These are phyloP conservation scores for Cliona cf. orientalis DNA, from an alignment of 37 sponge, comb jelly and placozoan genomes.

Conservation along the genomic window DNA sequence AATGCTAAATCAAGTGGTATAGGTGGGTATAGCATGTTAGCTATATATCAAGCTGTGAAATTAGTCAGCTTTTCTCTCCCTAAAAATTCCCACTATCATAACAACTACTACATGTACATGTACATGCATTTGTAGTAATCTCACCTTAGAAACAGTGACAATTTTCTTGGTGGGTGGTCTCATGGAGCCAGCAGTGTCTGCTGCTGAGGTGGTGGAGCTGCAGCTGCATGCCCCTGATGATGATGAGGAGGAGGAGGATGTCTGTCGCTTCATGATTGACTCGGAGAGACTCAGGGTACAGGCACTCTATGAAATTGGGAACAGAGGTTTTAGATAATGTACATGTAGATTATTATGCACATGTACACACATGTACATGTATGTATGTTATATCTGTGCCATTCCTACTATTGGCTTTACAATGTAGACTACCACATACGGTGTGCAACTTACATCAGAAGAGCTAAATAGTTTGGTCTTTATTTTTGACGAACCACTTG, in stretches of 20 bases:
- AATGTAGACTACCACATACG: too few species aligned
- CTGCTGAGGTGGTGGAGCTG: not conserved
- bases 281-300: constrained; percentile 1
- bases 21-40: not conserved
- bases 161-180: constrained; percentile 20
- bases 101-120: not conserved
- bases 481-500: too few species aligned
- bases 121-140: not conserved
- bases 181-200: not conserved
- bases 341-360: too few species aligned
- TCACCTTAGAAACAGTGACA: constrained; percentile 7
- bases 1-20: too few species aligned
- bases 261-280: not conserved
- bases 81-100: too few species aligned
- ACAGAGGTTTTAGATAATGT: too few species aligned
- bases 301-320: not conserved
- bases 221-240: not conserved
- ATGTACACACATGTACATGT: too few species aligned
- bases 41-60: too few species aligned
- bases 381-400: not conserved
- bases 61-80: too few species aligned
- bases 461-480: too few species aligned
- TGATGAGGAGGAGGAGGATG: not conserved
- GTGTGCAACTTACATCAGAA: too few species aligned
- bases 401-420: too few species aligned